These are phyloP conservation scores for Bombus picipes DNA, from an alignment of 1,140 invertebrate species.

Conservation along the genomic window DNA sequence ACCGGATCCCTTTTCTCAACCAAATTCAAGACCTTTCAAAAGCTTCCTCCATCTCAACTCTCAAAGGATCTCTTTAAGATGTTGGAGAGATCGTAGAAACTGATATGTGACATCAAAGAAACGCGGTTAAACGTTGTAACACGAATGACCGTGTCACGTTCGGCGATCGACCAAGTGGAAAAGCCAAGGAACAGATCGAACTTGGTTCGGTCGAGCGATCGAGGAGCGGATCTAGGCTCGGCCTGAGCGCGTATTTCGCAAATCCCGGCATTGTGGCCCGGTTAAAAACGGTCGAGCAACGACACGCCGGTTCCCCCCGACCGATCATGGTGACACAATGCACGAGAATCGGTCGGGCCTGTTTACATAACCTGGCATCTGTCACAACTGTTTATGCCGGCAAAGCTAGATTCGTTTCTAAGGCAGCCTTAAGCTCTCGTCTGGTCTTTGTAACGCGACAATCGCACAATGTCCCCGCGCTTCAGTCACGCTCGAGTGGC, in stretches of 20 bases:
- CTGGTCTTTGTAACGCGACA: constrained; percentile 67
- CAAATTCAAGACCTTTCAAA: too few relatives aligned
- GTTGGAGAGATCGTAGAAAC: not conserved
- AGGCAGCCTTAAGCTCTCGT: constrained; percentile 64
- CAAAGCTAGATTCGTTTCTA: constrained; percentile 64
- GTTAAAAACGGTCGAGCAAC: constrained; percentile 64
- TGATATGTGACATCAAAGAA: not conserved
- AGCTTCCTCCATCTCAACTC: too few relatives aligned
- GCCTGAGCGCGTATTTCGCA: constrained; percentile 65
- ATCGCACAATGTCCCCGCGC: constrained; percentile 57
- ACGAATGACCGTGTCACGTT: not conserved
- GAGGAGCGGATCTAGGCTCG: not conserved
- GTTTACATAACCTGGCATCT: constrained; percentile 78
- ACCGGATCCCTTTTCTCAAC: too few relatives aligned
- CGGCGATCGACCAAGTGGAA: constrained; percentile 29
- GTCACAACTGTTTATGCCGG: constrained; percentile 77
- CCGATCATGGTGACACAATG: constrained; percentile 70
- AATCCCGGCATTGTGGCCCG: constrained; percentile 71
- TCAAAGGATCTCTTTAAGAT: too few relatives aligned
- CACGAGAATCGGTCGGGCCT: constrained; percentile 57
- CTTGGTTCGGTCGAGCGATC: not conserved
- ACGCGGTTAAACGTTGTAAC: not conserved
- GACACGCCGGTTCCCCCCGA: constrained; percentile 24
- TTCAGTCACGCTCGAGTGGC: constrained; percentile 68
- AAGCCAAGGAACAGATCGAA: constrained; percentile 33